Evolutionary conservation across 2,888 invertebrate species (phyloP).

Genomic region (Idaea aversata): DNA sequence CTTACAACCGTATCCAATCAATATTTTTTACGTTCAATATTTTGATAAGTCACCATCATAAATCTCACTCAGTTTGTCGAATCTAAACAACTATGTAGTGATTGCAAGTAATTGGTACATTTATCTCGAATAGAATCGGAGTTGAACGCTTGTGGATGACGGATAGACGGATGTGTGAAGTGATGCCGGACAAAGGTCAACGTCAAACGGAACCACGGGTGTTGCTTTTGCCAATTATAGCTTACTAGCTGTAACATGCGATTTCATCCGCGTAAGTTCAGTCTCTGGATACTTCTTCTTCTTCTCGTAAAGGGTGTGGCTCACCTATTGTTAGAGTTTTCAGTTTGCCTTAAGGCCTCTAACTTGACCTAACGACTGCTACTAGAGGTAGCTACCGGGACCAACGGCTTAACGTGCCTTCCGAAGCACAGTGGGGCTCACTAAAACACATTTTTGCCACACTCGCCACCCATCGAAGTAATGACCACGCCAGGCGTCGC

Average conservation of each 20-base stretch:
- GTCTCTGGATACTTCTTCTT: no score
- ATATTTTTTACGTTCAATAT: neutral
- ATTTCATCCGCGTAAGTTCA: no score
- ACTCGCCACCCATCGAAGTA: no score
- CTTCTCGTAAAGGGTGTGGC: no score
- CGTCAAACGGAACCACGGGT: neutral
- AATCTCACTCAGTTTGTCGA: slow-evolving; percentile 1
- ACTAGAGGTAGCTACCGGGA: no score
- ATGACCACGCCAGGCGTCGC: no score
- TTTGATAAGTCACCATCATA: neutral
- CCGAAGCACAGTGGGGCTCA: no score
- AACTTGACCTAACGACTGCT: no score
- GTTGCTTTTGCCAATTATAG: neutral
- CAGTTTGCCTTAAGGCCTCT: no score
- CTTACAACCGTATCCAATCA: neutral
- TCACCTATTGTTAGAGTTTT: no score
- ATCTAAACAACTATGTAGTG: neutral
- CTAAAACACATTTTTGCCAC: no score
- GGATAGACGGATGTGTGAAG: neutral
- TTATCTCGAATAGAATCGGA: neutral
- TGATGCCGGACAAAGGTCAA: neutral
- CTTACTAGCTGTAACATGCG: neutral
- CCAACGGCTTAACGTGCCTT: no score
- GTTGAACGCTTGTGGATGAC: neutral
- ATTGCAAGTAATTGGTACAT: neutral